Percentiles rank a stretch among this genome's conserved stretches.
phyloP scores from a whole-genome alignment of 2,797 vertebrate genomes.

The Pseudochaenichthys georgianus region DNA sequence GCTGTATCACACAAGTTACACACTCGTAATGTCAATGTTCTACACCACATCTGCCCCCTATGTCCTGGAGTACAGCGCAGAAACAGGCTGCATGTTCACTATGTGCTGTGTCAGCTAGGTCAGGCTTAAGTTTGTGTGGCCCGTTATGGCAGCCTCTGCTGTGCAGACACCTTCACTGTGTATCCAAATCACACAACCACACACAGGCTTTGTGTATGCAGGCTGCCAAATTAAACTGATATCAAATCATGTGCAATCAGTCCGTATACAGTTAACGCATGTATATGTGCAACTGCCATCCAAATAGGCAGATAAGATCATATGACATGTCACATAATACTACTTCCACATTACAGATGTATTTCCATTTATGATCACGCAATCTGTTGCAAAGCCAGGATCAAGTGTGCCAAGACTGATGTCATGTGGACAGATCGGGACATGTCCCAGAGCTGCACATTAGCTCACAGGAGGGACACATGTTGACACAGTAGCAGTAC shows the following conservation, averaged over 20 bases:
- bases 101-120: background rate
- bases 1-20: background rate
- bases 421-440: slow-evolving; percentile 60
- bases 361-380: background rate
- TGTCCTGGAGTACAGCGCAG: background rate
- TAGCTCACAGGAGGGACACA: slow-evolving; percentile 39
- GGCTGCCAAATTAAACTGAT: background rate
- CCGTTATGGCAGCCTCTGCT: slow-evolving; percentile 3
- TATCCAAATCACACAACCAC: slow-evolving; percentile 11
- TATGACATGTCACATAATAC: background rate
- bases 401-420: slow-evolving; percentile 50
- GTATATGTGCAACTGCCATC: background rate
- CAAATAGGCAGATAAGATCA: slow-evolving; percentile 7
- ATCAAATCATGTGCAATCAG: background rate
- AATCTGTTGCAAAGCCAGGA: slow-evolving; percentile 10
- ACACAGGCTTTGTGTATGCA: background rate
- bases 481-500: slow-evolving; percentile 46
- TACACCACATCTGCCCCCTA: background rate
- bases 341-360: background rate
- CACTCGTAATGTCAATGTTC: background rate
- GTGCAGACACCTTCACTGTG: slow-evolving; percentile 5
- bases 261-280: background rate
- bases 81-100: background rate
- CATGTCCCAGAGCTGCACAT: slow-evolving; percentile 45
- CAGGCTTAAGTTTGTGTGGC: background rate